Evolutionary conservation across 2,888 invertebrate species (phyloP).

Genomic region (Acanthopleura granulata): DNA sequence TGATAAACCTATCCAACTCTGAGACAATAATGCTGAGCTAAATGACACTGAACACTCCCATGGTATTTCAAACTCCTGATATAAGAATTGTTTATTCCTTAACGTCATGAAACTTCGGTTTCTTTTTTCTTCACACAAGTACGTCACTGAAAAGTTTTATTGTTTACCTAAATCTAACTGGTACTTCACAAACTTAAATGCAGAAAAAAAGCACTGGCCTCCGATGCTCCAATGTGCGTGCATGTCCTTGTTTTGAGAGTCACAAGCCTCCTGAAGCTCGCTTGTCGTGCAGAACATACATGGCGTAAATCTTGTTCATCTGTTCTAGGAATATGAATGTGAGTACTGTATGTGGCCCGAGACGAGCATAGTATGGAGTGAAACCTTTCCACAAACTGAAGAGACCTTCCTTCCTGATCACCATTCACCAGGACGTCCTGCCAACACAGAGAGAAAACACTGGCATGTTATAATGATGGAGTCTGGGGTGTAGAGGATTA

Average conservation of each 20-base stretch:
- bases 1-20: too few relatives aligned
- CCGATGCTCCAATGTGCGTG: not conserved
- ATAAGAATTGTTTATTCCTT: too few relatives aligned
- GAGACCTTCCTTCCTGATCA: constrained; percentile 89
- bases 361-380: constrained; percentile 94
- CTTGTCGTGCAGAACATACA: constrained; percentile 45
- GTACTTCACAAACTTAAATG: not conserved
- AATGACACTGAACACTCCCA: too few relatives aligned
- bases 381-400: constrained; percentile 98
- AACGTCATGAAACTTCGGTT: too few relatives aligned
- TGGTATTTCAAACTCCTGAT: too few relatives aligned
- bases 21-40: too few relatives aligned
- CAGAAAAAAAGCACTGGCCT: not conserved
- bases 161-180: too few relatives aligned
- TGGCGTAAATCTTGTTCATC: constrained; percentile 82
- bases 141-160: too few relatives aligned
- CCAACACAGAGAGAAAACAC: constrained; percentile 24
- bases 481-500: too few relatives aligned
- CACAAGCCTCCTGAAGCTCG: constrained; percentile 43
- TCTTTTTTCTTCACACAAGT: too few relatives aligned
- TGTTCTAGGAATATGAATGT: constrained; percentile 98
- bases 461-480: too few relatives aligned
- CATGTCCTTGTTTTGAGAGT: too few relatives aligned
- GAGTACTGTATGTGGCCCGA: constrained; percentile 98
- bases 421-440: constrained; percentile 83